Evolutionary conservation across 2,113 vertebrate genomes (phyloP).

Genomic region (Pogona vitticeps): DNA sequence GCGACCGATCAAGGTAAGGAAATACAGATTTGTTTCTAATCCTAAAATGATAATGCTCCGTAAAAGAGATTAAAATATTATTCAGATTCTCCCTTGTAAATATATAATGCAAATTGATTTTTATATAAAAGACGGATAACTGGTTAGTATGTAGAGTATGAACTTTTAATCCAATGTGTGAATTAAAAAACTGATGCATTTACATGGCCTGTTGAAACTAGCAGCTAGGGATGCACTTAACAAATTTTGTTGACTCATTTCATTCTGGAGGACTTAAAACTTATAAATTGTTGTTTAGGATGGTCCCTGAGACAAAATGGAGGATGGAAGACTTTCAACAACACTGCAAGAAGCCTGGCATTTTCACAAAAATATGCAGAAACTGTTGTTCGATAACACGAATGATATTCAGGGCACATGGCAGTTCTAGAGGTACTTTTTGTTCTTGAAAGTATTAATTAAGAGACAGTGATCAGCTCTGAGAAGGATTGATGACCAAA

Average conservation of each 20-base stretch:
- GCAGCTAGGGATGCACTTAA: not conserved
- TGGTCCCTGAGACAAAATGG: conserved; percentile 73
- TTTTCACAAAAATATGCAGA: conserved; percentile 82
- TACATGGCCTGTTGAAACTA: conserved; percentile 11
- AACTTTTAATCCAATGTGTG: not conserved
- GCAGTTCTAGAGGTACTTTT: conserved; percentile 79
- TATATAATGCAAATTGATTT: not conserved
- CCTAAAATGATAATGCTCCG: conserved; percentile 32
- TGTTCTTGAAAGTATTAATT: conserved; percentile 45
- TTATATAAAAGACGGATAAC: conserved; percentile 2
- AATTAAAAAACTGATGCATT: conserved; percentile 18
- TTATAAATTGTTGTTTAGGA: conserved; percentile 59
- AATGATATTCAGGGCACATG: conserved; percentile 82
- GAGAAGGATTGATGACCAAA: no score
- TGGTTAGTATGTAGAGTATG: not conserved
- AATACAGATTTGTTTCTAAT: conserved; percentile 53
- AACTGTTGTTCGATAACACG: conserved; percentile 84
- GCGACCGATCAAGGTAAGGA: conserved; percentile 65
- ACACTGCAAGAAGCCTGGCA: conserved; percentile 73
- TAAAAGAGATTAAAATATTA: conserved; percentile 11
- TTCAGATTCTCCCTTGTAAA: conserved; percentile 5
- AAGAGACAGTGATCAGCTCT: conserved; percentile 33
- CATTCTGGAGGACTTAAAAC: conserved; percentile 41
- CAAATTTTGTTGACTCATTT: conserved; percentile 30
- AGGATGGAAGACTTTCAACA: conserved; percentile 77